A percentile compares a stretch with the other conserved stretches of the same genome.
Evolutionary conservation across 2,797 vertebrate species (phyloP).

Genomic region (Sitta carolinensis): DNA sequence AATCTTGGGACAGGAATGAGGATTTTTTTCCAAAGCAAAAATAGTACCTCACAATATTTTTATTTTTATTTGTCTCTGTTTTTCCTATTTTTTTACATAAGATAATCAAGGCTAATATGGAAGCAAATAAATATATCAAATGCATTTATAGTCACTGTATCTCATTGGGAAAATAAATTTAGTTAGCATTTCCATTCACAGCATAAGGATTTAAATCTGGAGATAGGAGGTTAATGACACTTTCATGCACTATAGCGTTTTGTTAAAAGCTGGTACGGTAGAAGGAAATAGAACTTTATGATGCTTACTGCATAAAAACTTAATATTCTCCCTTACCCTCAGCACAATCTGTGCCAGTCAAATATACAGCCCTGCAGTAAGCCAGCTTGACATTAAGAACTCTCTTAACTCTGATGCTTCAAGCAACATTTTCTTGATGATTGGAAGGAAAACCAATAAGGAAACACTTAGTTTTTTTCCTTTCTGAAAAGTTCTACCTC

Average conservation of each 20-base stretch:
- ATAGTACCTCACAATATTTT: neutral
- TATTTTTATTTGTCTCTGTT: neutral
- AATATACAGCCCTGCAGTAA: neutral
- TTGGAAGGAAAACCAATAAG: neutral
- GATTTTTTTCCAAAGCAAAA: neutral
- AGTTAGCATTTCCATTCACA: neutral
- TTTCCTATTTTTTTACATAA: neutral
- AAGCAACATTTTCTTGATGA: neutral
- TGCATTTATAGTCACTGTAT: neutral
- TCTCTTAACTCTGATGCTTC: neutral
- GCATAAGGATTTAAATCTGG: neutral
- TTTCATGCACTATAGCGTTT: neutral
- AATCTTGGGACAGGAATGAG: neutral
- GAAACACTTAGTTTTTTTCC: neutral
- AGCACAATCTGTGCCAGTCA: neutral
- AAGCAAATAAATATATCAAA: neutral
- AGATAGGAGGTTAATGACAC: neutral
- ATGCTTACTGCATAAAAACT: neutral
- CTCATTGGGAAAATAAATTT: neutral
- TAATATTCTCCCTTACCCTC: neutral
- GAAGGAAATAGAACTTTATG: neutral
- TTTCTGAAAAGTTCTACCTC: neutral
- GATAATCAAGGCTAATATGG: neutral
- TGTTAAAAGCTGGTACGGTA: neutral
- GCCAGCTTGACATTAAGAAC: neutral